A percentile compares a stretch with the other conserved stretches of the same genome.
Conservation (phyloP, 2,888 invertebrate species). For the Punctoribates punctum region DNA sequence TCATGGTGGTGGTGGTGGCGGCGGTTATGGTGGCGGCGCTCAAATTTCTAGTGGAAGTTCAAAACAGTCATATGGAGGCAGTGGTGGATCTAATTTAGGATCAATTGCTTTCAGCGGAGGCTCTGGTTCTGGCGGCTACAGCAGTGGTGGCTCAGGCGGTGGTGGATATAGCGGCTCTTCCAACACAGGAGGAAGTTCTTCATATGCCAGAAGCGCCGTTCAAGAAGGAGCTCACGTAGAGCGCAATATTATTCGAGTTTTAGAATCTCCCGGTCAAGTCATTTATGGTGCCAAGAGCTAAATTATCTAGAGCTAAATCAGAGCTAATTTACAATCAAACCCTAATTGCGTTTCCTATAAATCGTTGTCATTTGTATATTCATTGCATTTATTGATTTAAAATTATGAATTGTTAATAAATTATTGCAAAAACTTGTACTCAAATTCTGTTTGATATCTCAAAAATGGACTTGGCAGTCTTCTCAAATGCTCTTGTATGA, state of each 20-base stretch:
- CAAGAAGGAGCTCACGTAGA: background rate
- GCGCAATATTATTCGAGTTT: background rate
- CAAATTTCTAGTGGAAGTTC: too few relatives aligned
- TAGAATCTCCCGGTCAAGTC: background rate
- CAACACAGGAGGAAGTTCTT: constrained; percentile 11
- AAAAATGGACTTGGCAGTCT: too few relatives aligned
- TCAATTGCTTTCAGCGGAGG: background rate
- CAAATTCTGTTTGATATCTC: too few relatives aligned
- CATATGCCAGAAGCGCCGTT: background rate
- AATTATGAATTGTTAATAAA: too few relatives aligned
- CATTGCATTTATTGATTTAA: too few relatives aligned
- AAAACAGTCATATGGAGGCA: too few relatives aligned
- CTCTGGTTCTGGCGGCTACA: too few relatives aligned
- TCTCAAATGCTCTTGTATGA: too few relatives aligned
- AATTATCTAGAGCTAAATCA: background rate
- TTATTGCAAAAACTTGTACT: too few relatives aligned
- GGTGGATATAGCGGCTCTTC: background rate
- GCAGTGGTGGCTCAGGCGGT: background rate
- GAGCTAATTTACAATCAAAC: too few relatives aligned
- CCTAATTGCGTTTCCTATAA: too few relatives aligned
- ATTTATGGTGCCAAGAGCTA: background rate
- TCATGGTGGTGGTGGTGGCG: constrained; percentile 5
- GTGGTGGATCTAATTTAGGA: background rate
- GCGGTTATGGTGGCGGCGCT: background rate
- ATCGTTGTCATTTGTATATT: too few relatives aligned